Percentiles rank a stretch among this genome's conserved stretches.
These are phyloP conservation scores for Chaitophorus viminalis DNA, from an alignment of 2,888 invertebrate species.

Conservation along the genomic window DNA sequence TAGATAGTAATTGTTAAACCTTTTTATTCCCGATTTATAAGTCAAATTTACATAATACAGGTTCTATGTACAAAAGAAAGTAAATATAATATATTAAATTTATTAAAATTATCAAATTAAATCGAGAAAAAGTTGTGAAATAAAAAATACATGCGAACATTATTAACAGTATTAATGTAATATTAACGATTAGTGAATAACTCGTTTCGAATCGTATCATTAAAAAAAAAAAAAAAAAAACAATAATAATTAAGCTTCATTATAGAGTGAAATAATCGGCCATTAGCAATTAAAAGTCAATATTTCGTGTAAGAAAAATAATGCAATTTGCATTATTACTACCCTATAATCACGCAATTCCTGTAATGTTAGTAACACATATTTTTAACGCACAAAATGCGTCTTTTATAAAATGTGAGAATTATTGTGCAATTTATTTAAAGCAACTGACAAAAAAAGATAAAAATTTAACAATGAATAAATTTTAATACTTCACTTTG, in stretches of 20 bases:
- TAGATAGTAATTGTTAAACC: background rate
- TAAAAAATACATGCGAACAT: background rate
- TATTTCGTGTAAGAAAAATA: too few species aligned
- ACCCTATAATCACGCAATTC: too few species aligned
- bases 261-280: background rate
- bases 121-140: background rate
- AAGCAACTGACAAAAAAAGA: background rate
- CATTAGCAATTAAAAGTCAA: background rate
- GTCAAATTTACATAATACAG: background rate
- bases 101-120: too few species aligned
- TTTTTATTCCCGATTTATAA: background rate
- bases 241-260: background rate
- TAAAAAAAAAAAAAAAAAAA: background rate
- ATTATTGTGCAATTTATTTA: background rate
- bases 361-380: background rate
- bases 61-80: too few species aligned
- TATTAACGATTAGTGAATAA: background rate
- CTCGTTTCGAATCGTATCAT: background rate
- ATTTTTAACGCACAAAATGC: background rate
- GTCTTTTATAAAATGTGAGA: background rate
- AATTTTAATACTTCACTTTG: background rate
- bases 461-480: background rate
- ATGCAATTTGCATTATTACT: too few species aligned
- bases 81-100: too few species aligned
- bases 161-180: background rate